Evolutionary conservation across 2,797 vertebrate species (phyloP).

Genomic region (Anas flavirostris): DNA sequence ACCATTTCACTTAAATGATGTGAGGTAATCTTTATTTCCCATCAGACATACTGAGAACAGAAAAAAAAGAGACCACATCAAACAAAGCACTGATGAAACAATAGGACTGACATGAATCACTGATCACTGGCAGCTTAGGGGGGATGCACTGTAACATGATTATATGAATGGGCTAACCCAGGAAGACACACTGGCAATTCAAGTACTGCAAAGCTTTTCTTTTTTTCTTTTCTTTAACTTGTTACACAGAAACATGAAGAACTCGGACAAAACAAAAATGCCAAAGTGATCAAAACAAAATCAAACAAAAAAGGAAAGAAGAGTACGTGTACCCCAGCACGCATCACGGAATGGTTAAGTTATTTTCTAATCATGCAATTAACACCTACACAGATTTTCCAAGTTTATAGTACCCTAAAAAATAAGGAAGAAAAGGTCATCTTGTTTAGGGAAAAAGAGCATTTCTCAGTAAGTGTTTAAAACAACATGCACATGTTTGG

Average conservation of each 20-base stretch:
- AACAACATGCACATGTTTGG: neutral
- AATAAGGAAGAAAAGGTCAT: neutral
- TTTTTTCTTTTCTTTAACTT: neutral
- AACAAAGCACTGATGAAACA: neutral
- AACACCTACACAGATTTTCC: neutral
- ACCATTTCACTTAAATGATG: neutral
- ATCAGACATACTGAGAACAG: neutral
- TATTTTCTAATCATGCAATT: neutral
- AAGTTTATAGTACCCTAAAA: neutral
- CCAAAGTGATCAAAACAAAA: neutral
- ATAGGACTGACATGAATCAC: neutral
- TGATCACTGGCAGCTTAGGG: neutral
- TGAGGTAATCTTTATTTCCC: neutral
- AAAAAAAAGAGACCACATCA: neutral
- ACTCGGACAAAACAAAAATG: neutral
- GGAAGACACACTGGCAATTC: neutral
- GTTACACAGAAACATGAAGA: neutral
- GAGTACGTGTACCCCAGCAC: neutral
- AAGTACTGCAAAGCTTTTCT: neutral
- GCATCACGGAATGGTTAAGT: neutral
- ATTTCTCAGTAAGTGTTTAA: neutral
- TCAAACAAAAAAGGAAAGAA: neutral
- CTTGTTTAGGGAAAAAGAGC: neutral
- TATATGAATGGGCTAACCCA: accelerated
- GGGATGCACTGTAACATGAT: neutral